A percentile compares a stretch with the other conserved stretches of the same genome.
Evolutionary conservation across 2,888 invertebrate species (phyloP).

Genomic region (Chloroclystis v-ata): DNA sequence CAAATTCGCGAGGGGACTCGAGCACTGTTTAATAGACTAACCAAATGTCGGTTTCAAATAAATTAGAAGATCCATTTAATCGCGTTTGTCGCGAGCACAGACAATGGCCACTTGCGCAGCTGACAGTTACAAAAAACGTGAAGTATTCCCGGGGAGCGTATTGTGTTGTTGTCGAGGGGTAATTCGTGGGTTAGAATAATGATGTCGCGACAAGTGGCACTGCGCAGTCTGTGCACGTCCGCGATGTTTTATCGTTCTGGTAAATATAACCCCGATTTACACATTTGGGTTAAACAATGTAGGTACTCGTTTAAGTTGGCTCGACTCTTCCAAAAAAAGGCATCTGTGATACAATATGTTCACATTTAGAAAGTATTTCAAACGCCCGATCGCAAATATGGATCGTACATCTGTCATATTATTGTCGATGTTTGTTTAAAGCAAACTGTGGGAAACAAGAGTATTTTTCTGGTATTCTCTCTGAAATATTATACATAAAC

Average conservation of each 20-base stretch:
- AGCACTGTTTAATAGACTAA: slow-evolving; percentile 27
- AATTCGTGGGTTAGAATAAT: slow-evolving; percentile 23
- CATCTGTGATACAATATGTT: neutral
- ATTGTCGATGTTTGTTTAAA: neutral
- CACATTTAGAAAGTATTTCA: neutral
- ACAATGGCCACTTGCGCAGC: slow-evolving; percentile 70
- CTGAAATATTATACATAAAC: no score
- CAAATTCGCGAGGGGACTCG: slow-evolving; percentile 47
- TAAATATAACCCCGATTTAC: slow-evolving; percentile 17
- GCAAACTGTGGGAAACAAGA: no score
- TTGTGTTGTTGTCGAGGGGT: slow-evolving; percentile 6
- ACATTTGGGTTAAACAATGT: slow-evolving; percentile 1
- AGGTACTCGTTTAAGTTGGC: neutral
- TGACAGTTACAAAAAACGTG: slow-evolving; percentile 62
- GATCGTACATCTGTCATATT: no score
- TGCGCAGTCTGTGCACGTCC: slow-evolving; percentile 25
- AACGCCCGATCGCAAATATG: neutral
- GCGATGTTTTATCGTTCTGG: slow-evolving; percentile 22
- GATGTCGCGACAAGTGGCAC: slow-evolving; percentile 29
- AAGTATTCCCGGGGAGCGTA: slow-evolving; percentile 15
- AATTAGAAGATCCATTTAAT: slow-evolving; percentile 48
- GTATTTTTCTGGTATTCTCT: no score
- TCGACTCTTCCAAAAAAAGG: neutral
- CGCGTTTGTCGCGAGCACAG: slow-evolving; percentile 44
- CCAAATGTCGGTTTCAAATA: slow-evolving; percentile 36